Conservation (phyloP, 1,140 invertebrate species). For the Trichonephila clavata region DNA sequence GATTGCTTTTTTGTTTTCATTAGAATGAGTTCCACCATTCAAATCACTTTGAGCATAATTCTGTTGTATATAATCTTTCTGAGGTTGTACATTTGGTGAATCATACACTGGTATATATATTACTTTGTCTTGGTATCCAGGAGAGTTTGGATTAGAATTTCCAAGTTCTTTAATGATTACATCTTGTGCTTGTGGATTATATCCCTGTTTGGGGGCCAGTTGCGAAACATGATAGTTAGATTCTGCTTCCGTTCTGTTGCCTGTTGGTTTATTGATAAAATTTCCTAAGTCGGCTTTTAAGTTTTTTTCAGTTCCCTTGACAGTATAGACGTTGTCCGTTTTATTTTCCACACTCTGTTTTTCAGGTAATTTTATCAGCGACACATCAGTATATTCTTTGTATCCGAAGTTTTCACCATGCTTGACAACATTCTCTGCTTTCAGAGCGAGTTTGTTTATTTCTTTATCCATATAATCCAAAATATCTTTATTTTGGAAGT, state of each 20-base stretch:
- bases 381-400: not conserved
- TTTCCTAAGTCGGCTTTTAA: not conserved
- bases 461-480: constrained; percentile 10
- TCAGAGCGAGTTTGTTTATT: not conserved
- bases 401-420: not conserved
- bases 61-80: not conserved
- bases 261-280: not conserved
- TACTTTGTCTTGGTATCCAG: constrained; percentile 35
- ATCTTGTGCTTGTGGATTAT: not conserved
- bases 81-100: not conserved
- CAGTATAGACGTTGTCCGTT: not conserved
- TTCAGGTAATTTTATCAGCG: not conserved
- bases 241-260: not conserved
- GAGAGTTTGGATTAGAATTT: not conserved
- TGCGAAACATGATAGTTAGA: constrained; percentile 16
- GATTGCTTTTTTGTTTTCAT: constrained; percentile 29
- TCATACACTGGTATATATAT: constrained; percentile 60
- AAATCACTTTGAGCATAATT: not conserved
- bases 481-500: not conserved
- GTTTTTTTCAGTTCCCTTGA: not conserved
- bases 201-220: not conserved
- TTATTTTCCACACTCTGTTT: not conserved
- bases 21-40: not conserved
- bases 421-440: not conserved
- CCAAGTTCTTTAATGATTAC: constrained; percentile 52